Conservation (phyloP, 2,113 vertebrate genomes). For the Catharus fuscescens region DNA sequence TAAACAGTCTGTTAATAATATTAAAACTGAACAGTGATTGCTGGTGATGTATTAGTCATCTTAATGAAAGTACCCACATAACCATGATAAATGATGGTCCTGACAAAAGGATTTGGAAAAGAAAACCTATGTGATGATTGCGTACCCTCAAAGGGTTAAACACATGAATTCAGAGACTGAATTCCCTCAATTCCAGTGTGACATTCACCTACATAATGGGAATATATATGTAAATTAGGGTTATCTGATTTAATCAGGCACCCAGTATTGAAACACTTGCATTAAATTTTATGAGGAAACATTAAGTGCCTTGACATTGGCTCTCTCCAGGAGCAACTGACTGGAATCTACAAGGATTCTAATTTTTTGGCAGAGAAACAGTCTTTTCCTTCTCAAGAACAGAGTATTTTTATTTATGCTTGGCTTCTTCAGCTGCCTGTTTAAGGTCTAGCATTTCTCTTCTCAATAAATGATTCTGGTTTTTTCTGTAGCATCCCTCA, state of each 20-base stretch:
- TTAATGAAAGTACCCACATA: neutral
- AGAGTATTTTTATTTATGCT: neutral
- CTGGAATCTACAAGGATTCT: neutral
- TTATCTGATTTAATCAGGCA: neutral
- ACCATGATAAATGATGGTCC: neutral
- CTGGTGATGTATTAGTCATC: neutral
- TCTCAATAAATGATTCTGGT: neutral
- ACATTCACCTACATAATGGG: neutral
- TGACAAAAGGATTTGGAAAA: neutral
- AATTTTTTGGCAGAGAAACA: neutral
- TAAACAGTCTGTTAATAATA: neutral
- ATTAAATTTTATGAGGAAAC: neutral
- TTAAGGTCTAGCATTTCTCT: constrained; percentile 2
- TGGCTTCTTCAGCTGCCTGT: neutral
- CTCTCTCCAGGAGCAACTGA: neutral
- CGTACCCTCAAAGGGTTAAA: neutral
- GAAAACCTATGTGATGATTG: neutral
- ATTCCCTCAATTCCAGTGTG: neutral
- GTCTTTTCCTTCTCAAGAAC: neutral
- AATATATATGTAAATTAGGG: neutral
- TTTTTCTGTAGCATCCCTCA: neutral
- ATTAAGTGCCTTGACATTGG: neutral
- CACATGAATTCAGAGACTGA: neutral
- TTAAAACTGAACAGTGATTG: neutral
- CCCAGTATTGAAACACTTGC: neutral